Percentiles rank a stretch among this genome's conserved stretches.
phyloP scores from a whole-genome alignment of 64 coral and sea anemone genomes.

The Dendronephthya gigantea region DNA sequence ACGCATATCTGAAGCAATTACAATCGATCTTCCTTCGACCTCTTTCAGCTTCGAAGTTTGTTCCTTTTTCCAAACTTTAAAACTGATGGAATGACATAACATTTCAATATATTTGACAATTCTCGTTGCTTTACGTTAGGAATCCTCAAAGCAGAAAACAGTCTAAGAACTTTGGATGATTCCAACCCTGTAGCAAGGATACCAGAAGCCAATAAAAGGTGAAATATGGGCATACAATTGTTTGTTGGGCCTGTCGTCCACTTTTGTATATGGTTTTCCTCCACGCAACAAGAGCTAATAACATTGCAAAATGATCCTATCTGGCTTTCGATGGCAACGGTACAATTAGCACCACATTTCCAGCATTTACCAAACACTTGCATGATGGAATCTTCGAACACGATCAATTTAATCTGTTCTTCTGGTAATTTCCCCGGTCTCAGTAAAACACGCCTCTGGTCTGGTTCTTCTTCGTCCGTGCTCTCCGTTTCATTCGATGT shows the following conservation, averaged over 20 bases:
- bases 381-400: background rate
- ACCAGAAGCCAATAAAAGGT: constrained; percentile 6
- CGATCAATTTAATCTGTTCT: background rate
- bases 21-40: background rate
- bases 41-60: background rate
- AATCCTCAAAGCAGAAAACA: constrained; percentile 20
- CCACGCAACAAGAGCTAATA: background rate
- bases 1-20: constrained; percentile 21
- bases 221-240: background rate
- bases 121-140: constrained; percentile 14
- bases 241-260: background rate
- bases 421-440: background rate
- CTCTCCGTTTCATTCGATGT: background rate
- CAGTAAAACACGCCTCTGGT: background rate
- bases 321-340: background rate
- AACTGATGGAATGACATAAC: constrained; percentile 11
- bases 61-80: constrained; percentile 7
- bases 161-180: constrained; percentile 17
- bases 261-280: background rate
- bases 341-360: background rate
- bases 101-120: constrained; percentile 7
- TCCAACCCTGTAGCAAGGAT: background rate
- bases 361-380: background rate
- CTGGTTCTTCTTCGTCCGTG: constrained; percentile 2
- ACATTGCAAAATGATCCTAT: background rate